These are phyloP conservation scores for Cryptophagus acutangulus DNA, from an alignment of 2,888 invertebrate species.

Conservation along the genomic window DNA sequence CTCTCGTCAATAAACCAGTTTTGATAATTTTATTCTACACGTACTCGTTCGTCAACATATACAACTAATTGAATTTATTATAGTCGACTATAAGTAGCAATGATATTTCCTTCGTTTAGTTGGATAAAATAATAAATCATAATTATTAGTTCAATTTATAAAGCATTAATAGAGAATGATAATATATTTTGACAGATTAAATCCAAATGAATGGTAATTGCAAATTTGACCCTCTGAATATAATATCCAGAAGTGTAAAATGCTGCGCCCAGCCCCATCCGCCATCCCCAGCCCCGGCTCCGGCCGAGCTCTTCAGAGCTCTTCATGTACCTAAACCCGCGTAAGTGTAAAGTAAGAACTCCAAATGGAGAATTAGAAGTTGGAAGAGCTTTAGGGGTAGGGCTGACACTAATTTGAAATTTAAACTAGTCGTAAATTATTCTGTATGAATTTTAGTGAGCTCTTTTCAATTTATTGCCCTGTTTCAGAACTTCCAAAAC, in stretches of 20 bases:
- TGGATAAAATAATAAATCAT: neutral
- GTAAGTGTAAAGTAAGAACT: slow-evolving; percentile 41
- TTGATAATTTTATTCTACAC: no score
- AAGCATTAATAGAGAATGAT: slow-evolving; percentile 11
- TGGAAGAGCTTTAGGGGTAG: slow-evolving; percentile 37
- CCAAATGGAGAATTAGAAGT: slow-evolving; percentile 39
- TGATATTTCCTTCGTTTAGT: no score
- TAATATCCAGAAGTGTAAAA: no score
- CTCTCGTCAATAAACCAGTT: no score
- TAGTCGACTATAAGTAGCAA: no score
- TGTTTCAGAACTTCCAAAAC: slow-evolving; percentile 4
- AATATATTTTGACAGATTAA: slow-evolving; percentile 29
- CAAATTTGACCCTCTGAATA: slow-evolving; percentile 29
- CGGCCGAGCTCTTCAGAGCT: slow-evolving; percentile 21
- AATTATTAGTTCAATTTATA: slow-evolving; percentile 1
- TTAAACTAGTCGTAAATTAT: slow-evolving; percentile 45
- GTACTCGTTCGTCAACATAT: no score
- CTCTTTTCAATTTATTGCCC: slow-evolving; percentile 15
- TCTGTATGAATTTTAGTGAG: slow-evolving; percentile 44
- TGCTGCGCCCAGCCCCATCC: slow-evolving; percentile 28
- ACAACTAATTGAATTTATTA: no score
- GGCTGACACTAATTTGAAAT: slow-evolving; percentile 45
- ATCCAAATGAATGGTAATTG: slow-evolving; percentile 40
- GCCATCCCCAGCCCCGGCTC: neutral
- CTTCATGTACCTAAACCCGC: no score